Evolutionary conservation across 1,140 invertebrate species (phyloP).

Genomic region (Eciton burchellii): DNA sequence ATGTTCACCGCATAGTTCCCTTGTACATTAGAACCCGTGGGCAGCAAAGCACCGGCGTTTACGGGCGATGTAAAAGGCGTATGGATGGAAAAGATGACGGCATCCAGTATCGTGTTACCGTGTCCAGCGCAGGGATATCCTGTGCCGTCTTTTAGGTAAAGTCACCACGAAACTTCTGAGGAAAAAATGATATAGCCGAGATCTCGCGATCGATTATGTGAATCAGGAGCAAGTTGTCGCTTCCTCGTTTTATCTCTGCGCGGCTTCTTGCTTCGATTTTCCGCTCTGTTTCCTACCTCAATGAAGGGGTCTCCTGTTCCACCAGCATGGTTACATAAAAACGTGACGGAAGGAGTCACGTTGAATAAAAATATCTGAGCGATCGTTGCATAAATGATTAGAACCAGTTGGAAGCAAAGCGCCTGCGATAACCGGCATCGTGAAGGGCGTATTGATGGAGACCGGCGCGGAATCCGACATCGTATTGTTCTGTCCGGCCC

Average conservation of each 20-base stretch:
- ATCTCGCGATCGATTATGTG: constrained; percentile 5
- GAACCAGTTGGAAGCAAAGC: constrained; percentile 87
- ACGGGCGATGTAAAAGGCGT: constrained; percentile 83
- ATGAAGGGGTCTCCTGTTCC: constrained; percentile 63
- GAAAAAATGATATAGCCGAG: background rate
- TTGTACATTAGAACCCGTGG: constrained; percentile 85
- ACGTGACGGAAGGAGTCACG: background rate
- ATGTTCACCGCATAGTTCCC: constrained; percentile 40
- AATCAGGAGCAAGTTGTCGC: constrained; percentile 14
- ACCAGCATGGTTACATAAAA: constrained; percentile 19
- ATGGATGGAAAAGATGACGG: constrained; percentile 81
- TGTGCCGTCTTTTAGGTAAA: constrained; percentile 80
- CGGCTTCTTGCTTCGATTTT: constrained; percentile 32
- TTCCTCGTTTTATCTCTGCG: constrained; percentile 40
- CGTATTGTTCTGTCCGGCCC: constrained; percentile 80
- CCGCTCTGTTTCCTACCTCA: constrained; percentile 31
- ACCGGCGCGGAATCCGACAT: constrained; percentile 74
- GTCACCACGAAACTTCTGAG: background rate
- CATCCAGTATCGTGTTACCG: constrained; percentile 76
- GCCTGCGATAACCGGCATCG: constrained; percentile 84
- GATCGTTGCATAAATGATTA: constrained; percentile 72
- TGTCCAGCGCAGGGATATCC: constrained; percentile 83
- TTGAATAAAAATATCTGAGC: constrained; percentile 57
- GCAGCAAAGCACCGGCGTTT: constrained; percentile 86
- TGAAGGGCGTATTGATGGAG: constrained; percentile 83